A percentile compares a stretch with the other conserved stretches of the same genome.
Evolutionary conservation across 2,797 vertebrate species (phyloP).

Genomic region (Chiloscyllium punctatum): DNA sequence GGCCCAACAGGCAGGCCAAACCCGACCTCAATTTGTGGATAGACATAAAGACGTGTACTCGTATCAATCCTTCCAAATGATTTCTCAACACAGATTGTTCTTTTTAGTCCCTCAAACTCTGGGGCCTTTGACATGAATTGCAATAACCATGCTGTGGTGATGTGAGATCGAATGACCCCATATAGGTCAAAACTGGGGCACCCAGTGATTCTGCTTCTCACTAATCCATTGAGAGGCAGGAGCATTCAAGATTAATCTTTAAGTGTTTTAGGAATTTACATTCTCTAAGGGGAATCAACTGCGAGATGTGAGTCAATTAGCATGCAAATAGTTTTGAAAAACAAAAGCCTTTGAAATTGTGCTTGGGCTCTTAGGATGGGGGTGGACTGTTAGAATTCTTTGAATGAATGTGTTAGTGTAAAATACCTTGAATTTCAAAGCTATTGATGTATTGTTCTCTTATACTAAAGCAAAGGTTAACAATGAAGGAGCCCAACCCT

Average conservation of each 20-base stretch:
- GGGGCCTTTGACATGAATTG: not conserved
- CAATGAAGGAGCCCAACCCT: conserved; percentile 42
- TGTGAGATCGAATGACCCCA: not conserved
- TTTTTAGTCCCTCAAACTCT: not conserved
- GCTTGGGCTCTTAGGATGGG: not conserved
- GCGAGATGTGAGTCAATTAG: conserved; percentile 4
- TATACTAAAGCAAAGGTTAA: conserved; percentile 45
- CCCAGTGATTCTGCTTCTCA: not conserved
- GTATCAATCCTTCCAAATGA: not conserved
- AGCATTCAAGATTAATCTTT: not conserved
- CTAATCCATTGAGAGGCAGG: not conserved
- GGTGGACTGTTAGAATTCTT: not conserved
- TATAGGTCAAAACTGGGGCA: not conserved
- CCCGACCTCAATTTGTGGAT: not conserved
- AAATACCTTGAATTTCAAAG: conserved; percentile 32
- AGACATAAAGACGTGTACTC: not conserved
- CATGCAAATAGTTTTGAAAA: conserved; percentile 26
- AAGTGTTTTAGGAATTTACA: conserved; percentile 2
- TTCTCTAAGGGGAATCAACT: conserved; percentile 23
- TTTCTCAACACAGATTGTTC: not conserved
- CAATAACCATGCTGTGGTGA: too few relatives aligned
- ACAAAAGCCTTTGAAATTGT: conserved; percentile 31
- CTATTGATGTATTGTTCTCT: conserved; percentile 37
- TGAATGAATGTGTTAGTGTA: conserved; percentile 29
- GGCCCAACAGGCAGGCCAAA: not conserved